Conservation (phyloP, 2,797 vertebrate genomes). For the Mormyrops boulengeri region DNA sequence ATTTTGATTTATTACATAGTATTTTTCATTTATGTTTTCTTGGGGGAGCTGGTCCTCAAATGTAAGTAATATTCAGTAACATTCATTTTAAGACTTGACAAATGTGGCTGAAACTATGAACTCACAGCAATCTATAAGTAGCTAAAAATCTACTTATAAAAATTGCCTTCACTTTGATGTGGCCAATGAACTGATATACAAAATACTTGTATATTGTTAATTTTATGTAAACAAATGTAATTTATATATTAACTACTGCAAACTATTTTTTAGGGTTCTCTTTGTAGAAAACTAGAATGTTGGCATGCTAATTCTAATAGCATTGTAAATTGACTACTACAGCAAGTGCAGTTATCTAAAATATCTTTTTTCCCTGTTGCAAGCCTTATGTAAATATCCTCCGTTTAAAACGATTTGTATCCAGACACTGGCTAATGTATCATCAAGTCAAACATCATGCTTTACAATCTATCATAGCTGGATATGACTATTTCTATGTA, state of each 20-base stretch:
- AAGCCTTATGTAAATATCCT: background rate
- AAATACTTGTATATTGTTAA: background rate
- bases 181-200: background rate
- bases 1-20: background rate
- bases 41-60: background rate
- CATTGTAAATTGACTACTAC: background rate
- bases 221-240: background rate
- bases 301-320: background rate
- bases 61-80: background rate
- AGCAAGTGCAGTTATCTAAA: background rate
- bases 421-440: background rate
- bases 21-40: background rate
- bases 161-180: background rate
- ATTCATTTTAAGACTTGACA: background rate
- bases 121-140: background rate
- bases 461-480: background rate
- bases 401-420: background rate
- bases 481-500: background rate
- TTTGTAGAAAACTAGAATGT: background rate
- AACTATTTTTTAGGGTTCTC: background rate
- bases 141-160: background rate
- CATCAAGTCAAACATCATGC: background rate
- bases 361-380: background rate
- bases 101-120: background rate
- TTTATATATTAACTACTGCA: background rate